Conservation (phyloP, 2,113 vertebrate species). For the Paradisaea rubra region DNA sequence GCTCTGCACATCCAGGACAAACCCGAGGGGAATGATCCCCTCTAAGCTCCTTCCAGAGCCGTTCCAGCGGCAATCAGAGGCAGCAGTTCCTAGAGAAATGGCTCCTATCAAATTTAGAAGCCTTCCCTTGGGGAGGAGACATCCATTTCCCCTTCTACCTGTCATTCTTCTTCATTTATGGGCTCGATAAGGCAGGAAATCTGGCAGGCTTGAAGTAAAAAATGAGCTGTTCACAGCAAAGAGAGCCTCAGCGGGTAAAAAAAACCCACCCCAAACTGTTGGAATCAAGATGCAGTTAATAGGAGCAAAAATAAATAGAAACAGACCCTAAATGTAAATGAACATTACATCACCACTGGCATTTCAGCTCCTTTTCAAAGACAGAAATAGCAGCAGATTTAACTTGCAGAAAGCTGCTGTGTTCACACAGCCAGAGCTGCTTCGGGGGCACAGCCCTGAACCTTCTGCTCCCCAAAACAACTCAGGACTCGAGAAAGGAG, state of each 20-base stretch:
- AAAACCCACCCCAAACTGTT: not conserved
- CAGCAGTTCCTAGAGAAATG: not conserved
- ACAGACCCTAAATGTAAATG: slow-evolving; percentile 46
- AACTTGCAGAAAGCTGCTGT: not conserved
- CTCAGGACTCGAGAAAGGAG: not conserved
- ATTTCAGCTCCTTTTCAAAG: slow-evolving; percentile 22
- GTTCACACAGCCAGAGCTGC: not conserved
- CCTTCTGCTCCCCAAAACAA: not conserved
- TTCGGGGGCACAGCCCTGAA: not conserved
- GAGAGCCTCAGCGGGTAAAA: not conserved
- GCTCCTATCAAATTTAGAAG: slow-evolving; percentile 5
- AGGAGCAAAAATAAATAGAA: slow-evolving; percentile 46
- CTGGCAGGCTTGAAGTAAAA: slow-evolving; percentile 15
- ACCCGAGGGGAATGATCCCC: not conserved
- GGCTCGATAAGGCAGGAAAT: not conserved
- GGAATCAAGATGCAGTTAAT: slow-evolving; percentile 3
- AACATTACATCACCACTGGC: slow-evolving; percentile 31
- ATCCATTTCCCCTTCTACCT: slow-evolving; percentile 37
- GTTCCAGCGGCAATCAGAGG: not conserved
- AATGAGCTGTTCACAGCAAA: slow-evolving; percentile 5
- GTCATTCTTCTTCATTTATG: not conserved
- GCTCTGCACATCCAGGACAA: not conserved
- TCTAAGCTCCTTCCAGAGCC: not conserved
- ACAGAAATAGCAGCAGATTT: not conserved
- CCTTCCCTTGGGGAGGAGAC: not conserved